Base-by-base conservation (phyloP, 1,140 invertebrate genomes). In the Cephus cinctus region DNA sequence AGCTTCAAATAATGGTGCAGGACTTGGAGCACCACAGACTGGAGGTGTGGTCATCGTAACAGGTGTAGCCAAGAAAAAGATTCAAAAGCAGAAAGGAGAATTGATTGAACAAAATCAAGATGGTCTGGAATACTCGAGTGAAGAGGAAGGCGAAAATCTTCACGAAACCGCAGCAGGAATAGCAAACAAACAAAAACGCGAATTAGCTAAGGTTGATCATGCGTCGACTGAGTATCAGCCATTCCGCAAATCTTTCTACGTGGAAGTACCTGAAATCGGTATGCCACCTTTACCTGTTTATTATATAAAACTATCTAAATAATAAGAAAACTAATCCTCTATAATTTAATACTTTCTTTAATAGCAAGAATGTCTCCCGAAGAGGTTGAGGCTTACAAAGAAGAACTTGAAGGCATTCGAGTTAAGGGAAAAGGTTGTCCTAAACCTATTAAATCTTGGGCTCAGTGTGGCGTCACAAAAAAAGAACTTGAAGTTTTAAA, bases 21-120 rank as follows among this genome's bases (percentile, higher is more conserved):
- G n/a, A 39, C 61, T 63, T 40, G 56, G 27, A n/a, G 63, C 69
- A 15, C 25, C 49, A 4, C 61, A 65, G 20, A 66, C 56, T 8
- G 69, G 71, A 20, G 82, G 86, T 15, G 82, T 93, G 1, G 83
- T 91, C 6, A 89, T 94, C 44, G 82, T 96, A 3, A 92, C 89
- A n/a, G 94, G 92, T 8, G 87, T 94, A 5, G 92, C 92, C 12
- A 96, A 96, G 66, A 90, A 89, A 63, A 89, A 88, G 63, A 80
- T 83, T 16, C 79, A 82, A 32, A 81, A 82, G 56, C 83, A 88
- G 30, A 87, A 89, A 44, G 94, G 96, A 43, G 96, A 98, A 78
- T 73, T 98, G 1, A 97, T 98, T 62, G 94, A 98, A 71, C 94
- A 96, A 67, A 97, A 98, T 78, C 90, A 96, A 77, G 96, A 98